phyloP scores from a whole-genome alignment of 2,888 invertebrate genomes.

The Hirtodrosophila alboralis region DNA sequence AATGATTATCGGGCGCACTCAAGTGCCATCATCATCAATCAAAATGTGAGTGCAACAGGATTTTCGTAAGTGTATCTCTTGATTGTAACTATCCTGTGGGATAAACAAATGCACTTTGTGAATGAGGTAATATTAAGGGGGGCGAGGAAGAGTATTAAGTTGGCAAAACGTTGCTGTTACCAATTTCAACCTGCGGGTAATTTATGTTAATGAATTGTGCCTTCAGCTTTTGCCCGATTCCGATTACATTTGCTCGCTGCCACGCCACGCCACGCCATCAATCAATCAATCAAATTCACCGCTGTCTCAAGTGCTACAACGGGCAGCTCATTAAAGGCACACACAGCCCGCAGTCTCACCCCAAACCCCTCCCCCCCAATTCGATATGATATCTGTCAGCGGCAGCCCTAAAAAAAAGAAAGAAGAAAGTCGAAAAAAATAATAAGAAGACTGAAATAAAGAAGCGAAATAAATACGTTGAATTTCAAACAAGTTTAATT shows the following conservation, averaged over 20 bases:
- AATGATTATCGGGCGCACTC: slow-evolving; percentile 69
- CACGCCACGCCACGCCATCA: slow-evolving; percentile 50
- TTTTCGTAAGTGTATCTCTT: slow-evolving; percentile 7
- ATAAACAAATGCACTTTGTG: no score
- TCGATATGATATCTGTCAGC: slow-evolving; percentile 48
- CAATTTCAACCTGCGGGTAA: slow-evolving; percentile 44
- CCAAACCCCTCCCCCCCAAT: neutral
- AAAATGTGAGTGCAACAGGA: slow-evolving; percentile 59
- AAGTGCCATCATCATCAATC: slow-evolving; percentile 67
- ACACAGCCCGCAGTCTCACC: neutral
- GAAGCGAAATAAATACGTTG: slow-evolving; percentile 35
- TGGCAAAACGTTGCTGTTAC: neutral
- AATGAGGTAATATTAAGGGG: no score
- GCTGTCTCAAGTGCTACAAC: slow-evolving; percentile 53
- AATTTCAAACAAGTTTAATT: slow-evolving; percentile 69
- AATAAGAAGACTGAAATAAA: slow-evolving; percentile 27
- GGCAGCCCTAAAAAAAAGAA: no score
- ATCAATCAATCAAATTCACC: slow-evolving; percentile 65
- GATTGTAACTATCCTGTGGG: slow-evolving; percentile 15
- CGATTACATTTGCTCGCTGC: slow-evolving; percentile 37
- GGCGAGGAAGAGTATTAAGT: no score
- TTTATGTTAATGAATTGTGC: slow-evolving; percentile 72
- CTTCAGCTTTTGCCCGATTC: slow-evolving; percentile 21
- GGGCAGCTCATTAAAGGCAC: slow-evolving; percentile 61
- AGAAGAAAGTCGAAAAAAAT: slow-evolving; percentile 9